These are phyloP conservation scores for Parasteatoda lunata DNA, from an alignment of 2,888 invertebrate genomes.

Conservation along the genomic window DNA sequence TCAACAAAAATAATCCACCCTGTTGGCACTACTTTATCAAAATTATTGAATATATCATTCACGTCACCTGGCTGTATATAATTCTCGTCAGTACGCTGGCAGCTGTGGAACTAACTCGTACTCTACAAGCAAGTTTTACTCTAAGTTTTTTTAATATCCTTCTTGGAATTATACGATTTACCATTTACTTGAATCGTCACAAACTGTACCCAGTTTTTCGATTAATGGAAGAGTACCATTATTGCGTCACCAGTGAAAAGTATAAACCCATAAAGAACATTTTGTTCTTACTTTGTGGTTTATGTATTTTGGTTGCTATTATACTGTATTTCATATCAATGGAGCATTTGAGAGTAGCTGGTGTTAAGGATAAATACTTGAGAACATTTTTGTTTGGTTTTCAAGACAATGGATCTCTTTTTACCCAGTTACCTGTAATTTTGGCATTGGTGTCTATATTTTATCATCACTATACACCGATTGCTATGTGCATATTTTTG, in stretches of 20 bases:
- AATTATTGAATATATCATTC: background rate
- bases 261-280: constrained; percentile 20
- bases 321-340: constrained; percentile 14
- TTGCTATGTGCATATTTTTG: constrained; percentile 16
- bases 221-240: constrained; percentile 24
- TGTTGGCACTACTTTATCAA: background rate
- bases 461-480: constrained; percentile 45
- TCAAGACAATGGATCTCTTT: no score
- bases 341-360: constrained; percentile 34
- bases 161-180: constrained; percentile 33
- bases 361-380: constrained; percentile 10
- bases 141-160: constrained; percentile 42
- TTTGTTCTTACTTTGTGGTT: background rate
- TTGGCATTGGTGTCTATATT: constrained; percentile 13
- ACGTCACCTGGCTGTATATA: constrained; percentile 34
- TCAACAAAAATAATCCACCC: background rate
- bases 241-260: background rate
- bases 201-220: constrained; percentile 13
- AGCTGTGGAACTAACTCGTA: constrained; percentile 8
- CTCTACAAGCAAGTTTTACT: constrained; percentile 24
- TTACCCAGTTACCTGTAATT: background rate
- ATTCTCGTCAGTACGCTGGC: constrained; percentile 23
- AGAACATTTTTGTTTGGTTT: constrained; percentile 25
- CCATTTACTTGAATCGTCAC: constrained; percentile 18
- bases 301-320: constrained; percentile 1